A percentile compares a stretch with the other conserved stretches of the same genome.
These are phyloP conservation scores for Phasianus colchicus DNA, from an alignment of 2,113 vertebrate genomes.

Conservation along the genomic window DNA sequence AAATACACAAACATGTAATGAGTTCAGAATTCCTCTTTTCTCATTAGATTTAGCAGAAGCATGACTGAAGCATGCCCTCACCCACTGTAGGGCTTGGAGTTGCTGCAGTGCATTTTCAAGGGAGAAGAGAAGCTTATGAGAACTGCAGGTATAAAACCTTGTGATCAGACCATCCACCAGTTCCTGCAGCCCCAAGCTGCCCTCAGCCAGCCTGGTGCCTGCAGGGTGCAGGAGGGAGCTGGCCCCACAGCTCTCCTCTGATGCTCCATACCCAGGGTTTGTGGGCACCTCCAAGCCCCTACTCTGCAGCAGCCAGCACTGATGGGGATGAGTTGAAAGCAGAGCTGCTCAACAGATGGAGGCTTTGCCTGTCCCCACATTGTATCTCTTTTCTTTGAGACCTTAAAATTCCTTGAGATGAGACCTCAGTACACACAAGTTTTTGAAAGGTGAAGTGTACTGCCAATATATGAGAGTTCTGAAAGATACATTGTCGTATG, in stretches of 20 bases:
- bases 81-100: background rate
- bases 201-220: accelerated
- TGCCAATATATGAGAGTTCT: conserved; percentile 20
- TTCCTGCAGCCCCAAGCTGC: background rate
- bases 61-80: background rate
- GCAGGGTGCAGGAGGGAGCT: accelerated
- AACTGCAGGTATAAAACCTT: background rate
- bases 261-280: background rate
- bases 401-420: background rate
- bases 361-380: background rate
- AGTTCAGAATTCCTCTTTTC: background rate
- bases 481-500: background rate
- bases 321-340: background rate
- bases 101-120: background rate
- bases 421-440: background rate
- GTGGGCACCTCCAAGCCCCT: accelerated
- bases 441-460: background rate
- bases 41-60: background rate
- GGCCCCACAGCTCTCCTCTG: accelerated
- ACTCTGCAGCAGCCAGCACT: background rate
- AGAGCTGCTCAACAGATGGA: background rate
- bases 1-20: background rate
- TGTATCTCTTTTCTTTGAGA: background rate
- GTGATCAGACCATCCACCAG: background rate
- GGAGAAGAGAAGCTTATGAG: background rate